Evolutionary conservation across 2,113 vertebrate genomes (phyloP).

Genomic region (Mandrillus leucophaeus): DNA sequence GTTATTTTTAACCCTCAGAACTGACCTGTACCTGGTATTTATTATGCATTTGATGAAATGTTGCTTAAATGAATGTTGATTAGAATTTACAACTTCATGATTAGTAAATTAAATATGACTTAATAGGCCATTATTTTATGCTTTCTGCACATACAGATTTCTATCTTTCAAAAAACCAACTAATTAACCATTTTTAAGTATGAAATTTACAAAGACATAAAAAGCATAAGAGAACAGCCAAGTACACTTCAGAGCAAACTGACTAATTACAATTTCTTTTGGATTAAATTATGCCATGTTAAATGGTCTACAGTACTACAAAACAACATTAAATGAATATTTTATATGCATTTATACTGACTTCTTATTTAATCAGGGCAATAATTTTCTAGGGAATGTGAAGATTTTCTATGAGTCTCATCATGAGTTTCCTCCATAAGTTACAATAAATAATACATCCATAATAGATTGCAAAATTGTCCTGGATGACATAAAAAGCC

Average conservation of each 20-base stretch:
- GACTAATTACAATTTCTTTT: not conserved
- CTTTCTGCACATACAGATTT: not conserved
- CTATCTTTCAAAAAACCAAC: not conserved
- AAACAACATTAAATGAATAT: not conserved
- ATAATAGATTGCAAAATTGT: not conserved
- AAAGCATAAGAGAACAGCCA: not conserved
- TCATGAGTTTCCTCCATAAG: not conserved
- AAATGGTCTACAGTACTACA: not conserved
- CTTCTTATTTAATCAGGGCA: not conserved
- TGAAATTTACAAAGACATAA: not conserved
- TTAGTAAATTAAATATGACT: slow-evolving; percentile 16
- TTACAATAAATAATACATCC: not conserved
- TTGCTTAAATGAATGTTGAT: not conserved
- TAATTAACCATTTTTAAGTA: not conserved
- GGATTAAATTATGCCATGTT: not conserved
- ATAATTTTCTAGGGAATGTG: not conserved
- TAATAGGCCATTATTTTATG: not conserved
- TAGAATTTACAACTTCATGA: not conserved
- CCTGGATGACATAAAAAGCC: not conserved
- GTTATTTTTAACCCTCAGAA: not conserved
- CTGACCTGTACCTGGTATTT: not conserved
- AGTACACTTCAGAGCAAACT: not conserved
- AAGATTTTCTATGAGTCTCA: not conserved
- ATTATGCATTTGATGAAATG: not conserved
- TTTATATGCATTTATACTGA: not conserved